Evolutionary conservation across 2,797 vertebrate genomes (phyloP).

Genomic region (Anolis apletophallus): DNA sequence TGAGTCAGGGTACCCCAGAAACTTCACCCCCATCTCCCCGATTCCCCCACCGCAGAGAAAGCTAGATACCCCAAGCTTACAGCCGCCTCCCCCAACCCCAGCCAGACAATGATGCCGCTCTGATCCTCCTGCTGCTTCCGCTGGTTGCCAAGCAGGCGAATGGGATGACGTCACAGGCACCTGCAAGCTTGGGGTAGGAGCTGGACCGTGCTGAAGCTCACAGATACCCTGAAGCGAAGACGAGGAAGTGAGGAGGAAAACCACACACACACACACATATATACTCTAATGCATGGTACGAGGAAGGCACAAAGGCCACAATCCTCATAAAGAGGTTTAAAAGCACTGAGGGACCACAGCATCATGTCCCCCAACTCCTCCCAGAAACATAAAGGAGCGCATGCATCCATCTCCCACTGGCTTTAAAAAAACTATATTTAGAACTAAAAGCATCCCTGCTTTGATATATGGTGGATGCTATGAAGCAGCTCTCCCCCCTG

Average conservation of each 20-base stretch:
- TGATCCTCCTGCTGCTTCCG: not conserved
- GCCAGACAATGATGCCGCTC: not conserved
- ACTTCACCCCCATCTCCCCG: conserved; percentile 57
- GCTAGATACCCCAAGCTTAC: conserved; percentile 34
- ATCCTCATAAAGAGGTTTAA: not conserved
- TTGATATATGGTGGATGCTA: too few species aligned
- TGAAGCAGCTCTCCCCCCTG: not conserved
- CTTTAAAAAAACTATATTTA: not conserved
- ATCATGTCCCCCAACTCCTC: not conserved
- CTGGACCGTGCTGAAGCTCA: not conserved
- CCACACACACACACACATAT: not conserved
- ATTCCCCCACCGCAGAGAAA: conserved; percentile 68
- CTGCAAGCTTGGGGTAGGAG: conserved; percentile 19
- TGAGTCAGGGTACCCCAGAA: conserved; percentile 77
- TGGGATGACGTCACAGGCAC: conserved; percentile 10
- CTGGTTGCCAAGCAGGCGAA: not conserved
- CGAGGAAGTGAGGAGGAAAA: not conserved
- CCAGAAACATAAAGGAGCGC: too few species aligned
- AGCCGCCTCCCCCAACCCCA: conserved; percentile 8
- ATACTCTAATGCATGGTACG: not conserved
- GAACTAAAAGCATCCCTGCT: too few species aligned
- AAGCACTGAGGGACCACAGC: not conserved
- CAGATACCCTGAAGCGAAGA: conserved; percentile 2
- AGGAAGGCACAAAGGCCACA: not conserved
- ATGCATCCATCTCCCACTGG: not conserved